phyloP scores from a whole-genome alignment of 2,888 invertebrate species.

The Unio pictorum region DNA sequence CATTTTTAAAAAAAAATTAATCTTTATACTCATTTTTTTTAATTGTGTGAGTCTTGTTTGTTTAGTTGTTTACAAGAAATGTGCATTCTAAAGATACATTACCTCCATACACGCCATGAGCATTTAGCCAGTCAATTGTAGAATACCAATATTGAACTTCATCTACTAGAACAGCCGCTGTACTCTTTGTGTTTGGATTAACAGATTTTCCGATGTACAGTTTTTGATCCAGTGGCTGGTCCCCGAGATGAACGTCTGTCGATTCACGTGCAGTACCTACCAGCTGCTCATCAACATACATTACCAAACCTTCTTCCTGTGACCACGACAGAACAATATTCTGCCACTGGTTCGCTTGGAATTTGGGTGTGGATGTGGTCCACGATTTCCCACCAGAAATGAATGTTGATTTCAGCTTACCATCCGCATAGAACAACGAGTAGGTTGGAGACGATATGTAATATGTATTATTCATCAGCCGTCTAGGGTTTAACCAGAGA shows the following conservation, averaged over 20 bases:
- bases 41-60: too few relatives aligned
- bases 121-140: conserved; percentile 50
- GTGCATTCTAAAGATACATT: not conserved
- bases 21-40: too few relatives aligned
- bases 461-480: conserved; percentile 52
- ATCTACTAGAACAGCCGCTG: conserved; percentile 60
- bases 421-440: conserved; percentile 59
- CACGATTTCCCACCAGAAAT: conserved; percentile 46
- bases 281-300: conserved; percentile 54
- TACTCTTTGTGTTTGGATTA: conserved; percentile 21
- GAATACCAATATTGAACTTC: conserved; percentile 68
- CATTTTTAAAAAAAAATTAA: too few relatives aligned
- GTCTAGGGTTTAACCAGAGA: conserved; percentile 52
- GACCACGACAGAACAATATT: conserved; percentile 67
- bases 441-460: conserved; percentile 63
- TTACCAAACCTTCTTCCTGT: conserved; percentile 55
- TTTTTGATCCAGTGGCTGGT: conserved; percentile 20
- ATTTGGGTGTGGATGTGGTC: conserved; percentile 48
- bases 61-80: not conserved
- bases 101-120: conserved; percentile 51
- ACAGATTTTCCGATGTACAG: conserved; percentile 56
- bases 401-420: conserved; percentile 56
- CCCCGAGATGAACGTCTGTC: conserved; percentile 21
- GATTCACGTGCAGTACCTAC: conserved; percentile 15
- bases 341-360: conserved; percentile 59